Evolutionary conservation across 2,113 vertebrate genomes (phyloP), one percentile per base, ranked within the genome.

Genomic region (Patagioenas fasciata): DNA sequence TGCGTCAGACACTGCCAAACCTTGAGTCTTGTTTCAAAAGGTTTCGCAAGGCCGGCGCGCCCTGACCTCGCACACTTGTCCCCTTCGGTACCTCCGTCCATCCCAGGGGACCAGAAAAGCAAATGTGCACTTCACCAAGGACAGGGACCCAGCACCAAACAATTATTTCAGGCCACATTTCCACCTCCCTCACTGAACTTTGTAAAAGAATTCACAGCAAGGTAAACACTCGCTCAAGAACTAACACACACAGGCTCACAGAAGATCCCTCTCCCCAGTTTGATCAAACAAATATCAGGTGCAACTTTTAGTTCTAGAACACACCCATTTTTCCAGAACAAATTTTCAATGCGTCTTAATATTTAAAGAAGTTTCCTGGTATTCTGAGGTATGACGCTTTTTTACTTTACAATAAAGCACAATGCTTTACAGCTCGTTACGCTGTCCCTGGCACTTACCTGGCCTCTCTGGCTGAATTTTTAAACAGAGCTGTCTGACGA

Each of bases 391-490:
- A 16, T 36, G n/a, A 73, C n/a, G 25, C 4, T 58, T 73, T 75
- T 80, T 70, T 26, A 29, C 28, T 77, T 84, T 48, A 36, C 7
- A 34, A 42, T 15, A 44, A 57, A 77, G 74, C 12, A 47, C 18
- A 65, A 54, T 28, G 10, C 36, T 89, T 81, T 64, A 53, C 21
- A 75, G 64, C 15, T 13, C 70, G 77, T 58, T 62, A 80, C 51
- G 26, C 36, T 58, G 14, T 5, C 20, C 28, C 44, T 42, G 26
- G 34, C 67, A 66, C 97, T 97, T 97, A 99, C 99, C 99, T 98
- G 99, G 99, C 88, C 99, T 98, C 80, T 99, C 99, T 60, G 98
- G 98, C 95, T 99, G 99, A 79, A 99, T 98, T 97, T 99, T 99
- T 93, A 99, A 98, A 72, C 99, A 99, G 69, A 99, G 98, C 94